Conservation (phyloP, 2,113 vertebrate genomes). For the Tor tambroides region DNA sequence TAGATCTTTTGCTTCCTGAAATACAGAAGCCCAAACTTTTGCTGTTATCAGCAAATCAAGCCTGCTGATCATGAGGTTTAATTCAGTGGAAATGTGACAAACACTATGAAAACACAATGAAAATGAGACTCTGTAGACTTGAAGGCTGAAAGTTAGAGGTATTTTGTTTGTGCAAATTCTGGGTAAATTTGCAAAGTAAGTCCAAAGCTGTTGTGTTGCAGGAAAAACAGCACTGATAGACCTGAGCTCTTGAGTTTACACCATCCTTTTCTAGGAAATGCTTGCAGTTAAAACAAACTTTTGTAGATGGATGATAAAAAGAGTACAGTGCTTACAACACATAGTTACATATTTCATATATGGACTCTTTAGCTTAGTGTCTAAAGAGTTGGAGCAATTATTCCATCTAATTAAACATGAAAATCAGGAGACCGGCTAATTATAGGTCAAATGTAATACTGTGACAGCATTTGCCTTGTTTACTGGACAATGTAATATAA, state of each 20-base stretch:
- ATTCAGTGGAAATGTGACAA: not conserved
- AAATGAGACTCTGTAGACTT: not conserved
- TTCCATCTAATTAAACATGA: not conserved
- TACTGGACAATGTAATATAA: not conserved
- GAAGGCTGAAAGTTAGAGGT: not conserved
- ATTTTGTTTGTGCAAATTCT: not conserved
- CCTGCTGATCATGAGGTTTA: not conserved
- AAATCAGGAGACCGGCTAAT: not conserved
- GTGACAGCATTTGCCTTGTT: not conserved
- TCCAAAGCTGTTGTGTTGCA: not conserved
- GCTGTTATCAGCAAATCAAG: not conserved
- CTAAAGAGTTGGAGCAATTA: not conserved
- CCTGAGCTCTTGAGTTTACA: not conserved
- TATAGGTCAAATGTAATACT: not conserved
- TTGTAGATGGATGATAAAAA: not conserved
- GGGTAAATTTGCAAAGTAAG: not conserved
- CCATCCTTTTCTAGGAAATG: not conserved
- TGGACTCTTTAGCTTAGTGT: not conserved
- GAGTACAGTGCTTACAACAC: not conserved
- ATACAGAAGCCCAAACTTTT: not conserved
- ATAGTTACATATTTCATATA: not conserved
- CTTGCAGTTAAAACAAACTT: not conserved
- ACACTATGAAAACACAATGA: not conserved
- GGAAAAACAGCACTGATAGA: not conserved
- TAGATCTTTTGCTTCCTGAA: not conserved